A percentile compares a stretch with the other conserved stretches of the same genome.
phyloP scores from a whole-genome alignment of 2,797 vertebrate species.

The Poeciliopsis turneri region DNA sequence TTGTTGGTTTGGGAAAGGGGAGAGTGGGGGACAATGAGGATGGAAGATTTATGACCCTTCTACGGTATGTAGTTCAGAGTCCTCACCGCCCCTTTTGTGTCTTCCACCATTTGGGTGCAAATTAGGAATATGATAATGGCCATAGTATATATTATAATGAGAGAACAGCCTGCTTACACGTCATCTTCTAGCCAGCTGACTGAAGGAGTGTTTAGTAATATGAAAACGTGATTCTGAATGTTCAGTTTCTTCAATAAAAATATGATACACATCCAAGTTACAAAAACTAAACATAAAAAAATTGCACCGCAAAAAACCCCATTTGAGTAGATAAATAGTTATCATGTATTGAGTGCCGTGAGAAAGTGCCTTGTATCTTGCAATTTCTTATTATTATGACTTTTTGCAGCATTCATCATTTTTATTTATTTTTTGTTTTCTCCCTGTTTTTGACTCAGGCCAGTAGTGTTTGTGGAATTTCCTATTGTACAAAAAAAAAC shows the following conservation, averaged over 20 bases:
- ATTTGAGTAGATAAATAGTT: neutral
- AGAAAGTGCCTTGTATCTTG: neutral
- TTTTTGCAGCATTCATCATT: neutral
- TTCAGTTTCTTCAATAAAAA: neutral
- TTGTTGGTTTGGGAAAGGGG: neutral
- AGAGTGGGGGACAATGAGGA: constrained; percentile 19
- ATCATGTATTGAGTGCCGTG: neutral
- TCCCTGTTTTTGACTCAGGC: neutral
- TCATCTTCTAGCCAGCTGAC: constrained; percentile 23
- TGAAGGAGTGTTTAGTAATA: constrained; percentile 31
- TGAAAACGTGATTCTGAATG: neutral
- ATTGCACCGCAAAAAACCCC: neutral
- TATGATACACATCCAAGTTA: neutral
- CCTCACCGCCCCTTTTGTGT: constrained; percentile 54
- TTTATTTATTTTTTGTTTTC: neutral
- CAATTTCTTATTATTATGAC: neutral
- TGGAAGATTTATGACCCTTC: constrained; percentile 71
- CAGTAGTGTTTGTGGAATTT: neutral
- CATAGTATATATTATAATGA: constrained; percentile 64
- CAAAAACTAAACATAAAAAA: neutral
- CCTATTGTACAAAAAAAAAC: neutral
- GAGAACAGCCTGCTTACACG: constrained; percentile 9
- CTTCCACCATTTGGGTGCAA: constrained; percentile 59
- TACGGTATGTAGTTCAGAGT: constrained; percentile 46
- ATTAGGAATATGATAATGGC: constrained; percentile 68